These are phyloP conservation scores for Coturnix japonica DNA, from an alignment of 2,113 vertebrate species.

Conservation along the genomic window DNA sequence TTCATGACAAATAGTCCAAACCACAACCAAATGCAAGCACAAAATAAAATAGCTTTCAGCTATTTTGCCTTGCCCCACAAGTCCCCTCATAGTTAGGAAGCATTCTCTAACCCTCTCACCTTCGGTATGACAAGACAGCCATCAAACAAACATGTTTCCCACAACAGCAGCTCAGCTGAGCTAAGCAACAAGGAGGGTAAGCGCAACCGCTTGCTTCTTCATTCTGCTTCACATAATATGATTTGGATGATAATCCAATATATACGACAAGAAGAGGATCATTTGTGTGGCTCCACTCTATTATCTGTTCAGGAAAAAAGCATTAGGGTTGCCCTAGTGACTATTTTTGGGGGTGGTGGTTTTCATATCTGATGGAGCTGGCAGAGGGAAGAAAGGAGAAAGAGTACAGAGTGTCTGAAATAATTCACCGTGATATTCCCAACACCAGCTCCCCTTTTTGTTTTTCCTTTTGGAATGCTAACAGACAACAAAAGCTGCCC, in stretches of 20 bases:
- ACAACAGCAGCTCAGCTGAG: neutral
- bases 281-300: neutral
- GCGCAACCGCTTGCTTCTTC: slow-evolving; percentile 2
- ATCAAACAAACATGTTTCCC: neutral
- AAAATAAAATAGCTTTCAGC: neutral
- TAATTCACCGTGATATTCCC: slow-evolving; percentile 15
- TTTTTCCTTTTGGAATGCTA: neutral
- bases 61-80: neutral
- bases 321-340: neutral
- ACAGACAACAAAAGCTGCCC: neutral
- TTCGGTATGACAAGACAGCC: neutral
- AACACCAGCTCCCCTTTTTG: neutral
- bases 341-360: neutral
- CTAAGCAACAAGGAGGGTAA: neutral
- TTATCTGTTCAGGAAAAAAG: slow-evolving; percentile 11
- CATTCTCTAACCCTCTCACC: neutral
- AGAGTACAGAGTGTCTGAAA: neutral
- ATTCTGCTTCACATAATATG: slow-evolving; percentile 3
- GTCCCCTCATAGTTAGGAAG: neutral
- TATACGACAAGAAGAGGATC: neutral
- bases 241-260: slow-evolving; percentile 47
- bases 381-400: neutral
- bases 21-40: neutral
- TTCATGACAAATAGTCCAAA: neutral
- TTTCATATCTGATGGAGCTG: neutral